A percentile compares a stretch with the other conserved stretches of the same genome.
Evolutionary conservation across 2,113 vertebrate genomes (phyloP).

Genomic region (Piprites chloris): DNA sequence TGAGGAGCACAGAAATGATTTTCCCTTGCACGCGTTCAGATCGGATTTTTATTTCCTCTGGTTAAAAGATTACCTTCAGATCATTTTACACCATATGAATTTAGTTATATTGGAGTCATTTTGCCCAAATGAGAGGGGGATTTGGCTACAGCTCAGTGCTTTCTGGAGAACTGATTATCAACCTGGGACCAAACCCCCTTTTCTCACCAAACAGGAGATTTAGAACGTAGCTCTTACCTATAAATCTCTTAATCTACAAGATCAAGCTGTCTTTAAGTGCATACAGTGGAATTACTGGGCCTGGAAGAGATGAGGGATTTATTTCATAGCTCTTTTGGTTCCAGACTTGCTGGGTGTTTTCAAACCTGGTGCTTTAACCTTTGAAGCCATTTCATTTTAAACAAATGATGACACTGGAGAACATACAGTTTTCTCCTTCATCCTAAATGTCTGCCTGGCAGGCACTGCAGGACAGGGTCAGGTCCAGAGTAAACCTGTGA

Average conservation of each 20-base stretch:
- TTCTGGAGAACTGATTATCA: not conserved
- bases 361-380: not conserved
- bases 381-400: not conserved
- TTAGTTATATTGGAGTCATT: not conserved
- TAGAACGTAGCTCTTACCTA: not conserved
- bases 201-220: not conserved
- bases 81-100: not conserved
- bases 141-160: not conserved
- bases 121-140: not conserved
- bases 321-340: not conserved
- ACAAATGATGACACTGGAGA: not conserved
- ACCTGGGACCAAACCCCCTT: not conserved
- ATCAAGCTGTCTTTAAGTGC: not conserved
- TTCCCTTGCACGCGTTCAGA: not conserved
- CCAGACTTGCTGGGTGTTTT: not conserved
- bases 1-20: not conserved
- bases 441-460: not conserved
- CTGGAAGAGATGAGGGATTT: not conserved
- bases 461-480: not conserved
- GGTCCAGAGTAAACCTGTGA: not conserved
- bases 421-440: not conserved
- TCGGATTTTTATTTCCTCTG: not conserved
- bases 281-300: not conserved
- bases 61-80: not conserved
- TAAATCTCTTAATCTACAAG: not conserved